Base-by-base conservation (phyloP, 2,113 vertebrate genomes). In the Asarcornis scutulata region DNA sequence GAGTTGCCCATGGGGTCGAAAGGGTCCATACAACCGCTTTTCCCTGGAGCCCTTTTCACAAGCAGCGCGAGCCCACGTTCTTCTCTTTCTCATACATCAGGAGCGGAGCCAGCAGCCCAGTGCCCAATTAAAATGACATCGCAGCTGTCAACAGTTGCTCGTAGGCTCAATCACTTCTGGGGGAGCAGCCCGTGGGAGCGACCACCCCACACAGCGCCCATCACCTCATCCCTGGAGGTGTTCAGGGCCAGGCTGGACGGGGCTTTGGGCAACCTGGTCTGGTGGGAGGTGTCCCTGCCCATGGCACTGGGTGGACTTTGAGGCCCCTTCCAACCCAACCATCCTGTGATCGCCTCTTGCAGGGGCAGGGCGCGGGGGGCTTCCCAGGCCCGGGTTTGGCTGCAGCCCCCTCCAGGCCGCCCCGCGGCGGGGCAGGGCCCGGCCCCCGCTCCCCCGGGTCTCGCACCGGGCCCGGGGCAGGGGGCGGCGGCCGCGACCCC, bases 111-210 rank as follows among this genome's bases (percentile, higher is more conserved):
- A 78, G 76, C 22, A 78, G 90, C 73, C 44, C 48, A 73, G 44
- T 80, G 64, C 58, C 67, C 93, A 89, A 91, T 94, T 97, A 96
- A 91, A 94, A 92, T 80, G 89, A 89, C 91, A 59, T 16, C 77
- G 86, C 81, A 93, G 92, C 83, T 92, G 92, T 21, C 72, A 86
- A 78, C 92, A 80, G 82, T 87, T 50, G 84, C 88, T 91, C 17
- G 53, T n/a, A 20, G 83, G 40, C 77, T 93, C 89, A 94, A 95
- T 93, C 71, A 88, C 71, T 85, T 96, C 78, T 31, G 84, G 95
- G 88, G 91, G 92, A 95, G 46, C 75, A 93, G 71, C 72, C 87
- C 72, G 38, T 75, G 23, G 83, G 72, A 79, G 94, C 29, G 13
- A 40, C 11, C 42, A 8, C 66, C 34, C 6, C 3, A 18, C 11